Evolutionary conservation across 2,888 invertebrate genomes (phyloP).

Genomic region (Oscheius sp.): DNA sequence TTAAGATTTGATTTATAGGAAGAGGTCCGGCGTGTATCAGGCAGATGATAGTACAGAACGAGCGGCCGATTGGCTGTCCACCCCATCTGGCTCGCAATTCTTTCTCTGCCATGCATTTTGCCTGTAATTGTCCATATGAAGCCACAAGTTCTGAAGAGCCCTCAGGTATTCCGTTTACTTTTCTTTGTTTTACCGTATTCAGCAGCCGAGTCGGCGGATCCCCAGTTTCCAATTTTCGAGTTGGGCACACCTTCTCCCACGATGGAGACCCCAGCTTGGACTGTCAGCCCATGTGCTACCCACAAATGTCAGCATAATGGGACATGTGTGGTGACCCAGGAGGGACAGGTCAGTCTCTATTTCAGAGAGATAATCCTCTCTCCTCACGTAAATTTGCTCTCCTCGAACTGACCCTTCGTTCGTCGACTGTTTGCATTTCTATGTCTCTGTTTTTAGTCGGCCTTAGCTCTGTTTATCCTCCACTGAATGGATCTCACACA

Average conservation of each 20-base stretch:
- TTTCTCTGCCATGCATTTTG: slow-evolving; percentile 56
- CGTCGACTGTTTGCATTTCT: slow-evolving; percentile 14
- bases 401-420: not conserved
- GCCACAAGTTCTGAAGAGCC: slow-evolving; percentile 37
- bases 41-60: slow-evolving; percentile 61
- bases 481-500: not conserved
- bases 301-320: slow-evolving; percentile 65
- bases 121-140: slow-evolving; percentile 62
- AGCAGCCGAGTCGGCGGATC: slow-evolving; percentile 20
- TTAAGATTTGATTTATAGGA: slow-evolving; percentile 3
- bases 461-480: slow-evolving; percentile 27
- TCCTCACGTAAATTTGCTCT: slow-evolving; percentile 35
- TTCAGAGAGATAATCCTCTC: not conserved
- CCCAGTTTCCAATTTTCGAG: slow-evolving; percentile 35
- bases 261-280: slow-evolving; percentile 40
- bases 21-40: slow-evolving; percentile 60
- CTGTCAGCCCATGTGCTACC: slow-evolving; percentile 56
- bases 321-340: slow-evolving; percentile 62
- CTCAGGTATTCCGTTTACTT: slow-evolving; percentile 5
- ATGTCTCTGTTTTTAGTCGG: slow-evolving; percentile 29
- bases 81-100: slow-evolving; percentile 59
- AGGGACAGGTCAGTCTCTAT: slow-evolving; percentile 43
- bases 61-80: slow-evolving; percentile 60
- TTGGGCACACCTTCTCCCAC: slow-evolving; percentile 29
- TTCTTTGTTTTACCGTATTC: too few relatives aligned